These are phyloP conservation scores for Gnatocerus cornutus DNA, from an alignment of 2,888 invertebrate species.

Conservation along the genomic window DNA sequence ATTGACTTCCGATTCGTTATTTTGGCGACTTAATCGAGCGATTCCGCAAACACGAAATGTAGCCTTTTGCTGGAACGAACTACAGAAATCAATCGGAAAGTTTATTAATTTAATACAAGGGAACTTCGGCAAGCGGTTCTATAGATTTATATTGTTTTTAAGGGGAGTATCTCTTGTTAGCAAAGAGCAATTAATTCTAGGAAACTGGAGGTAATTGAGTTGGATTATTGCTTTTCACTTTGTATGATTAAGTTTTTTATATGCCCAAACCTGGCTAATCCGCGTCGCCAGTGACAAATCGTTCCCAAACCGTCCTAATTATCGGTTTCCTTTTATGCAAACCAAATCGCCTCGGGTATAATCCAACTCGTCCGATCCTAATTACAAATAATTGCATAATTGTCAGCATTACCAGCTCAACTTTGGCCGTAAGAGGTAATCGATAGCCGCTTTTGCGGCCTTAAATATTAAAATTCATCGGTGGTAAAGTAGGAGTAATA, in stretches of 20 bases:
- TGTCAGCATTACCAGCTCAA: slow-evolving; percentile 53
- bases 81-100: slow-evolving; percentile 7
- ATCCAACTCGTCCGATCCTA: slow-evolving; percentile 43
- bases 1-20: slow-evolving; percentile 16
- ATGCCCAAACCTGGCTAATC: neutral
- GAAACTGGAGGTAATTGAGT: no score
- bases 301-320: slow-evolving; percentile 30
- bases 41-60: slow-evolving; percentile 4
- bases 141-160: neutral
- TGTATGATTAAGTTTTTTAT: no score
- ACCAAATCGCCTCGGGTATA: slow-evolving; percentile 36
- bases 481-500: slow-evolving; percentile 65
- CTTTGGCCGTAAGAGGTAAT: slow-evolving; percentile 49
- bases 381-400: slow-evolving; percentile 58
- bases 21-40: slow-evolving; percentile 3
- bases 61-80: neutral
- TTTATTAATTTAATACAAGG: slow-evolving; percentile 3
- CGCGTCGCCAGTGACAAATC: slow-evolving; percentile 24
- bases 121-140: neutral
- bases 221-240: no score
- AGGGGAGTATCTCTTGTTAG: no score
- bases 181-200: no score
- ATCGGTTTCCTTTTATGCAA: slow-evolving; percentile 41
- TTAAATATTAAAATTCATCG: slow-evolving; percentile 56
- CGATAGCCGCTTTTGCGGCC: slow-evolving; percentile 47